phyloP scores from a whole-genome alignment of 2,888 invertebrate genomes.

The Orthonevra nobilis region DNA sequence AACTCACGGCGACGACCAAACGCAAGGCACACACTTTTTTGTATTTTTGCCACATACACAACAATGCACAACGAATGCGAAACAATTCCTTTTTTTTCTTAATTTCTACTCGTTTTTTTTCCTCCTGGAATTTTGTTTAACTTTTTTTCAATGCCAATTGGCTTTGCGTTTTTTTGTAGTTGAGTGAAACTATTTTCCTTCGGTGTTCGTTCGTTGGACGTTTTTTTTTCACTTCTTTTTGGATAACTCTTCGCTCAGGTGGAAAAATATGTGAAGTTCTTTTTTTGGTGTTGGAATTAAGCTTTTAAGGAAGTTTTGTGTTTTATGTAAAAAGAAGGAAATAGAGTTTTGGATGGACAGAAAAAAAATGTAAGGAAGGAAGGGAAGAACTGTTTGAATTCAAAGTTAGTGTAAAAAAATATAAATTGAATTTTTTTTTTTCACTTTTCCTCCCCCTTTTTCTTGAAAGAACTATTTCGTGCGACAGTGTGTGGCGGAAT shows the following conservation, averaged over 20 bases:
- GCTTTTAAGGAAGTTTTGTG: constrained; percentile 12
- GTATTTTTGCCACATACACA: constrained; percentile 64
- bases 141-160: constrained; percentile 52
- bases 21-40: constrained; percentile 31
- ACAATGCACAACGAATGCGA: constrained; percentile 45
- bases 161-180: constrained; percentile 21
- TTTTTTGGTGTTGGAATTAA: constrained; percentile 26
- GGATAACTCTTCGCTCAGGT: constrained; percentile 54
- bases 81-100: constrained; percentile 51
- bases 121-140: constrained; percentile 12
- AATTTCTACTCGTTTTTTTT: constrained; percentile 9
- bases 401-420: constrained; percentile 42
- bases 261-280: constrained; percentile 54
- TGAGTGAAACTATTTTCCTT: constrained; percentile 53
- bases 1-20: constrained; percentile 28
- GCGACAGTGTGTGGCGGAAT: constrained; percentile 74
- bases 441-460: constrained; percentile 68
- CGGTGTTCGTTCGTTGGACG: constrained; percentile 52
- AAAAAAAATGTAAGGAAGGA: constrained; percentile 15
- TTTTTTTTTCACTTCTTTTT: constrained; percentile 58
- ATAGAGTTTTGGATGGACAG: constrained; percentile 14
- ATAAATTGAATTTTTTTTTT: constrained; percentile 42
- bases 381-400: constrained; percentile 36
- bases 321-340: constrained; percentile 12
- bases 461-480: constrained; percentile 59